A percentile compares a stretch with the other conserved stretches of the same genome.
These are phyloP conservation scores for Reinhardtius hippoglossoides DNA, from an alignment of 2,113 vertebrate genomes.

Conservation along the genomic window DNA sequence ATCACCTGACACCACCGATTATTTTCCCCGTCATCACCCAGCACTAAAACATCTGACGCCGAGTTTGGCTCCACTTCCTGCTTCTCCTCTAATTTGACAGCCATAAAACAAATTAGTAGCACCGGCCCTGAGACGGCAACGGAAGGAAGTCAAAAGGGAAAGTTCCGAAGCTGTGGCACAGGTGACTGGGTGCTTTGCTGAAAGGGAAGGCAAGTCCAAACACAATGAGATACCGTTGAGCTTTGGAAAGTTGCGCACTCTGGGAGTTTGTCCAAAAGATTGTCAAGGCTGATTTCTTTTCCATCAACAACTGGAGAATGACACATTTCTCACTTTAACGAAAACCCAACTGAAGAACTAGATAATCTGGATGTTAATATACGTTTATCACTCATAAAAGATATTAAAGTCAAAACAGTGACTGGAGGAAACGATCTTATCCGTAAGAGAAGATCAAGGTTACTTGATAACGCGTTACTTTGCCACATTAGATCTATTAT, in stretches of 20 bases:
- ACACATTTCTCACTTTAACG: background rate
- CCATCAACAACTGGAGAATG: background rate
- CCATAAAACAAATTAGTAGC: constrained; percentile 53
- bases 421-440: too few species aligned
- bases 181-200: constrained; percentile 10
- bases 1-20: background rate
- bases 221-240: background rate
- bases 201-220: constrained; percentile 45
- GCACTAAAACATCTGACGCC: background rate
- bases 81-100: constrained; percentile 52
- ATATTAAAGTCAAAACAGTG: background rate
- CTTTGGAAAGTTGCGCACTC: background rate
- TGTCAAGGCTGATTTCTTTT: constrained; percentile 10
- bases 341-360: background rate
- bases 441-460: too few species aligned
- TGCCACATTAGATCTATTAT: too few species aligned
- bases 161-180: background rate
- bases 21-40: background rate
- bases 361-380: background rate
- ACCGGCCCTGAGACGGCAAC: constrained; percentile 22
- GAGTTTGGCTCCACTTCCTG: constrained; percentile 38
- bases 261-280: constrained; percentile 11
- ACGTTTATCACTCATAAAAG: constrained; percentile 3
- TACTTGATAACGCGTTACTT: too few species aligned
- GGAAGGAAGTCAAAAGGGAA: background rate